phyloP scores from a whole-genome alignment of 1,140 invertebrate species.

The Bursaphelenchus mucronatus region DNA sequence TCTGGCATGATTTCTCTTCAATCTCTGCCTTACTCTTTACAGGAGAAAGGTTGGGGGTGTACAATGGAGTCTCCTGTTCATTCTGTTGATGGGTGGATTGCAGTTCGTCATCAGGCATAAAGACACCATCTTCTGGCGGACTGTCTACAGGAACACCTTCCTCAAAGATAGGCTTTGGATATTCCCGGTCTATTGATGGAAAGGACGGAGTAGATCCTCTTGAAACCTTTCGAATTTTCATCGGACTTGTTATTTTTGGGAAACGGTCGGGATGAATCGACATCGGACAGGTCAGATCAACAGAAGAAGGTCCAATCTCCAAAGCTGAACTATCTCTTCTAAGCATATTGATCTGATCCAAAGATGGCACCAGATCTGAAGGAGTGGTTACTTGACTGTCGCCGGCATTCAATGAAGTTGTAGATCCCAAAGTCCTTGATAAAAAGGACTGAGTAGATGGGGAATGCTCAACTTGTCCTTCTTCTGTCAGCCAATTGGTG shows the following conservation, averaged over 20 bases:
- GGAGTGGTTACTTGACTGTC: conserved; percentile 25
- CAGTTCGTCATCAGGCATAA: too few species aligned
- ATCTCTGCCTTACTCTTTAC: too few species aligned
- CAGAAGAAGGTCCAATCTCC: conserved; percentile 8
- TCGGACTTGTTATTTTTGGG: neutral
- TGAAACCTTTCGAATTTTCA: too few species aligned
- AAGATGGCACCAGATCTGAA: conserved; percentile 7
- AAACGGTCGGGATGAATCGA: conserved; percentile 12
- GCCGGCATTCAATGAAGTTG: conserved; percentile 23
- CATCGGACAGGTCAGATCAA: conserved; percentile 10
- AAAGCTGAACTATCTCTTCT: neutral
- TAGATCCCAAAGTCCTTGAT: conserved; percentile 16
- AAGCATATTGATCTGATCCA: conserved; percentile 12
- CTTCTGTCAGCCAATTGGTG: conserved; percentile 42
- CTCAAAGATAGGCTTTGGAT: too few species aligned
- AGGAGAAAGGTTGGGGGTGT: too few species aligned
- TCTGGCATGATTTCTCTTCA: too few species aligned
- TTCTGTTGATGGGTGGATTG: too few species aligned
- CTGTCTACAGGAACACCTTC: too few species aligned
- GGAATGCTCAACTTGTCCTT: conserved; percentile 41
- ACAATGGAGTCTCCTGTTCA: too few species aligned
- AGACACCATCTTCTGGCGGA: too few species aligned
- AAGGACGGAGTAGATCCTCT: too few species aligned
- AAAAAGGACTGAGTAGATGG: conserved; percentile 23
- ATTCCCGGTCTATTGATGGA: too few species aligned